These are phyloP conservation scores for Thymallus thymallus DNA, from an alignment of 2,113 vertebrate genomes.

Conservation along the genomic window DNA sequence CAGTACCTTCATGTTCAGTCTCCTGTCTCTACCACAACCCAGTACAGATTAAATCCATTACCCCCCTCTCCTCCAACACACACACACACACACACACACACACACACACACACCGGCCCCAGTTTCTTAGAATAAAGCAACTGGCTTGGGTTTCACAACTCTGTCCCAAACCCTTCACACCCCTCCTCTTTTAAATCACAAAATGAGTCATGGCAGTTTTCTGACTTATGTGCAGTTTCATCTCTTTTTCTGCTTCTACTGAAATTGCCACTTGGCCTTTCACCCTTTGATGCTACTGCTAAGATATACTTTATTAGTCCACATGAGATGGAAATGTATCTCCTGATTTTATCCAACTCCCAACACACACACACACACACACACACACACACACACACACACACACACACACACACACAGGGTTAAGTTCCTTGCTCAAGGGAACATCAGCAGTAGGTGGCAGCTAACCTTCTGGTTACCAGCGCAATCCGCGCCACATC, in stretches of 20 bases:
- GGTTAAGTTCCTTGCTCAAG: no score
- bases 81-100: no score
- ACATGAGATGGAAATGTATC: no score
- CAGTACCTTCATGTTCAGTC: constrained; percentile 22
- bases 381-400: no score
- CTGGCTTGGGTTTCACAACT: constrained; percentile 35
- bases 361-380: no score
- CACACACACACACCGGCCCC: neutral
- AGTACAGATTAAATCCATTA: constrained; percentile 59
- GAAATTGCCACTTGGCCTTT: neutral
- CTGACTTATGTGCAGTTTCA: constrained; percentile 4
- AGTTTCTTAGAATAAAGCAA: constrained; percentile 57
- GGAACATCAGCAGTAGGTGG: no score
- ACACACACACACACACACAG: no score
- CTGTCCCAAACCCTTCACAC: neutral
- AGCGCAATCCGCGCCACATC: no score
- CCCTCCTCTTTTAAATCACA: constrained; percentile 26
- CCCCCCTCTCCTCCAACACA: constrained; percentile 16
- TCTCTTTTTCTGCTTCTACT: constrained; percentile 1
- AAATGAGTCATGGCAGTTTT: constrained; percentile 23
- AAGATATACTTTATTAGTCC: no score
- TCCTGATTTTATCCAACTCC: no score
- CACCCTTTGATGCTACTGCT: no score
- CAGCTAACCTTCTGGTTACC: no score
- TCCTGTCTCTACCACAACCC: constrained; percentile 17